Conservation (phyloP, 2,888 invertebrate genomes). For the Phlogophora meticulosa region DNA sequence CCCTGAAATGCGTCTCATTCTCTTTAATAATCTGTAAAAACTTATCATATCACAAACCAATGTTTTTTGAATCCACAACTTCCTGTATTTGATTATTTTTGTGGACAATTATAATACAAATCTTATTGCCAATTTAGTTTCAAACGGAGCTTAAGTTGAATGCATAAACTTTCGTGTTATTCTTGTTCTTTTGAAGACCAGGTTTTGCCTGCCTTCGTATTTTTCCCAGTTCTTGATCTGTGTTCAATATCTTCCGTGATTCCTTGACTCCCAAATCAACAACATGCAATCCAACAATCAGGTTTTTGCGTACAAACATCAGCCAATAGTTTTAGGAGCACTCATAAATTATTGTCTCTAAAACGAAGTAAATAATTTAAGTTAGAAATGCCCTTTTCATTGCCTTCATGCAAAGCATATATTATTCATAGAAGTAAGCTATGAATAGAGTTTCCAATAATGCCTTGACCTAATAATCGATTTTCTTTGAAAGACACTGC, state of each 20-base stretch:
- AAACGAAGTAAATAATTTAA: slow-evolving; percentile 10
- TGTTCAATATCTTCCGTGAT: not conserved
- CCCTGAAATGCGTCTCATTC: not conserved
- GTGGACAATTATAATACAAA: not conserved
- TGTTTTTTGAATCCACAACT: not conserved
- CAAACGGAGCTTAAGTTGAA: not conserved
- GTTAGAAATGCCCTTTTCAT: slow-evolving; percentile 18
- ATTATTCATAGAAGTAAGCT: slow-evolving; percentile 13
- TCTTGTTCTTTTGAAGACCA: not conserved
- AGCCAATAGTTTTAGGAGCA: not conserved
- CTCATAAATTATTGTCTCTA: slow-evolving; percentile 12
- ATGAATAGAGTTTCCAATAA: slow-evolving; percentile 37
- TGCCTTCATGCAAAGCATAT: not conserved
- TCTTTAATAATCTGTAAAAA: not conserved
- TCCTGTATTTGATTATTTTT: not conserved
- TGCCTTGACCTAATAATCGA: slow-evolving; percentile 56
- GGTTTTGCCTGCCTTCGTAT: not conserved
- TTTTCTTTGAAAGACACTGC: slow-evolving; percentile 29
- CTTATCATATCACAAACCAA: not conserved
- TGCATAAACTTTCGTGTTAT: not conserved
- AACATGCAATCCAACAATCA: too few relatives aligned
- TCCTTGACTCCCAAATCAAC: too few relatives aligned
- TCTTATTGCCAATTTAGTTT: not conserved
- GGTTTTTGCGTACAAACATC: not conserved
- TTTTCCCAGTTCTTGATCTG: not conserved